phyloP scores from a whole-genome alignment of 1,140 invertebrate species.

The Doryteuthis pealeii region DNA sequence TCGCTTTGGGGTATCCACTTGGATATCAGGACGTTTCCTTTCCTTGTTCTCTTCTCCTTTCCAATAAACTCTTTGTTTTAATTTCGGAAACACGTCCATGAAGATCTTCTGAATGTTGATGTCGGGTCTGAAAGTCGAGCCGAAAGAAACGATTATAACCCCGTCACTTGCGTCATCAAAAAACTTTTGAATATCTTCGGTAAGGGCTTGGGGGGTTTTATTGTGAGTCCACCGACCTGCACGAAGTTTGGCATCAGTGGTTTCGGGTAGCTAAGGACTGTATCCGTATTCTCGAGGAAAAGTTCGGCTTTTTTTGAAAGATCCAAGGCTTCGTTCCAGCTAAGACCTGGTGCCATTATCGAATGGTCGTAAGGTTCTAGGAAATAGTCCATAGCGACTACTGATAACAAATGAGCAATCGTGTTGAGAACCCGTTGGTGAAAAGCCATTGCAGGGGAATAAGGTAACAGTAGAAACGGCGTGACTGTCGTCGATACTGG shows the following conservation, averaged over 20 bases:
- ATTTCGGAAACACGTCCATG: slow-evolving; percentile 12
- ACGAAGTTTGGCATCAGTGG: slow-evolving; percentile 19
- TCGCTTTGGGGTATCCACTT: slow-evolving; percentile 28
- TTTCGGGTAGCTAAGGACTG: slow-evolving; percentile 19
- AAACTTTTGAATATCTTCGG: slow-evolving; percentile 14
- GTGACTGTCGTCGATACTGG: background rate
- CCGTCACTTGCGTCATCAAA: slow-evolving; percentile 17
- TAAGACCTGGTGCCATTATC: background rate
- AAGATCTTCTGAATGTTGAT: background rate
- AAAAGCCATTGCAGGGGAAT: slow-evolving; percentile 12
- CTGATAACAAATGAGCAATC: background rate
- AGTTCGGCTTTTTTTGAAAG: slow-evolving; percentile 11
- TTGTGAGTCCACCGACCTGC: slow-evolving; percentile 22
- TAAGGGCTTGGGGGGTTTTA: slow-evolving; percentile 19
- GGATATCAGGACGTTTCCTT: slow-evolving; percentile 11
- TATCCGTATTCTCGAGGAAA: slow-evolving; percentile 18
- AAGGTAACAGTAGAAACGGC: no score
- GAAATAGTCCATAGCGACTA: background rate
- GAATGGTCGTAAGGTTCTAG: background rate
- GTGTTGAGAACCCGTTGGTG: background rate
- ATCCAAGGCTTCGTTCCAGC: background rate
- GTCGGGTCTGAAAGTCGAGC: slow-evolving; percentile 13
- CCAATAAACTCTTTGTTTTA: slow-evolving; percentile 8
- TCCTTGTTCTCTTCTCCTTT: background rate
- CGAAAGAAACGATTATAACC: slow-evolving; percentile 24